Percentiles rank a stretch among this genome's conserved stretches.
Evolutionary conservation across 2,888 invertebrate genomes (phyloP).

Genomic region (Epicampocera succincta): DNA sequence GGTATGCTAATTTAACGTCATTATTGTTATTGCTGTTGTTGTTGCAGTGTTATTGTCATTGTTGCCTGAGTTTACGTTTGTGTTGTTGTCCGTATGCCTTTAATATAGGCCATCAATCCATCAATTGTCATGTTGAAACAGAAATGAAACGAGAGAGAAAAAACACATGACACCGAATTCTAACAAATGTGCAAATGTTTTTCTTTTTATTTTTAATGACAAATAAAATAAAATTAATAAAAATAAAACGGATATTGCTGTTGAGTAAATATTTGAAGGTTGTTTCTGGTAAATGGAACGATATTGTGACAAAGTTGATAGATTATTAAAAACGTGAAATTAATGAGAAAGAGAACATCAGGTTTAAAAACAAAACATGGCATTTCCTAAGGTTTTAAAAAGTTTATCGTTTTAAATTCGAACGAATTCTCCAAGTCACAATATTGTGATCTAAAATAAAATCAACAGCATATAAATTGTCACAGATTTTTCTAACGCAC

Average conservation of each 20-base stretch:
- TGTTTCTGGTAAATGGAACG: neutral
- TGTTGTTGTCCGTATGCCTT: slow-evolving; percentile 1
- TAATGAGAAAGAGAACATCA: neutral
- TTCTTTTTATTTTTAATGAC: slow-evolving; percentile 12
- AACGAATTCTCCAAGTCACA: too few relatives aligned
- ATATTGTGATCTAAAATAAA: too few relatives aligned
- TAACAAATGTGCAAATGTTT: neutral
- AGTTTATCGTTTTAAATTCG: too few relatives aligned
- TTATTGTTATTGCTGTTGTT: neutral
- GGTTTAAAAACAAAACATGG: too few relatives aligned
- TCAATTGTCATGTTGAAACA: slow-evolving; percentile 51
- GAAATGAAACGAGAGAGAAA: slow-evolving; percentile 20
- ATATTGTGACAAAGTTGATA: neutral
- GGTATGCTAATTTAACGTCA: too few relatives aligned
- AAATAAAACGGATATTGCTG: slow-evolving; percentile 41
- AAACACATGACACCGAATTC: neutral
- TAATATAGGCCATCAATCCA: slow-evolving; percentile 54
- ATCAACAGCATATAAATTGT: too few relatives aligned
- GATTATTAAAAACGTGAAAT: neutral
- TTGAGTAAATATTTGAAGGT: slow-evolving; percentile 42
- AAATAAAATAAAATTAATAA: slow-evolving; percentile 26
- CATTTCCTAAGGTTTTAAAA: too few relatives aligned
- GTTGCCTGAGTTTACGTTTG: slow-evolving; percentile 2
- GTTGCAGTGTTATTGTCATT: neutral
- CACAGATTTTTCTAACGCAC: too few relatives aligned